These are phyloP conservation scores for Erpornis zantholeuca DNA, from an alignment of 2,113 vertebrate species.

Conservation along the genomic window DNA sequence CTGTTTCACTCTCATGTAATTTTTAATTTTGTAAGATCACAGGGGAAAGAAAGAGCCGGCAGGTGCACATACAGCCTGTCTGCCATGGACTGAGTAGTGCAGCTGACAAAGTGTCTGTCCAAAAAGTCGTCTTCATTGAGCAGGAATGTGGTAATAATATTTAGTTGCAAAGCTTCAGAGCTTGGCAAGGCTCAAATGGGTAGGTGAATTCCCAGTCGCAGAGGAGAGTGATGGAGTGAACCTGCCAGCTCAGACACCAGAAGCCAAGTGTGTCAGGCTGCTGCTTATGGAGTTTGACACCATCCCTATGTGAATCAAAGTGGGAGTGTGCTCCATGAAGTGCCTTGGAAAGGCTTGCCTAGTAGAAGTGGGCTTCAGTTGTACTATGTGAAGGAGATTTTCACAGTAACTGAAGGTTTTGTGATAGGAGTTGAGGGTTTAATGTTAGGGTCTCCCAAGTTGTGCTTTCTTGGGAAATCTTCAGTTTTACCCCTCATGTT, in stretches of 20 bases:
- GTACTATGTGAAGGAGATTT: neutral
- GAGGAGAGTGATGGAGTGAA: neutral
- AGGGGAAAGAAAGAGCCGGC: neutral
- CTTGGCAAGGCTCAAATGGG: neutral
- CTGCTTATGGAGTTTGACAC: neutral
- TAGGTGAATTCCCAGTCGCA: neutral
- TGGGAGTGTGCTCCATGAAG: neutral
- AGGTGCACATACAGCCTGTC: neutral
- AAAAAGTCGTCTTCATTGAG: neutral
- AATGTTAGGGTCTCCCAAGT: neutral
- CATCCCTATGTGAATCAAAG: neutral
- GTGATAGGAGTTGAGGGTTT: neutral
- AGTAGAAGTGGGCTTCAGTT: neutral
- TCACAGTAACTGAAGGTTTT: neutral
- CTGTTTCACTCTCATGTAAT: neutral
- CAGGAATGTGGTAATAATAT: neutral
- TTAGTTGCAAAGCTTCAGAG: neutral
- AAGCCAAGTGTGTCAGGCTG: neutral
- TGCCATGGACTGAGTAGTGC: neutral
- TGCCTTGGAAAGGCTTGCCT: neutral
- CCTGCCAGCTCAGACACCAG: neutral
- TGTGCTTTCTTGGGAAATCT: neutral
- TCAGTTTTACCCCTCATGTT: neutral
- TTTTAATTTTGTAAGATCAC: slow-evolving; percentile 1
- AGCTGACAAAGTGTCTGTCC: neutral